These are phyloP conservation scores for Lasioglossum leucozonium DNA, from an alignment of 2,888 invertebrate genomes.

Conservation along the genomic window DNA sequence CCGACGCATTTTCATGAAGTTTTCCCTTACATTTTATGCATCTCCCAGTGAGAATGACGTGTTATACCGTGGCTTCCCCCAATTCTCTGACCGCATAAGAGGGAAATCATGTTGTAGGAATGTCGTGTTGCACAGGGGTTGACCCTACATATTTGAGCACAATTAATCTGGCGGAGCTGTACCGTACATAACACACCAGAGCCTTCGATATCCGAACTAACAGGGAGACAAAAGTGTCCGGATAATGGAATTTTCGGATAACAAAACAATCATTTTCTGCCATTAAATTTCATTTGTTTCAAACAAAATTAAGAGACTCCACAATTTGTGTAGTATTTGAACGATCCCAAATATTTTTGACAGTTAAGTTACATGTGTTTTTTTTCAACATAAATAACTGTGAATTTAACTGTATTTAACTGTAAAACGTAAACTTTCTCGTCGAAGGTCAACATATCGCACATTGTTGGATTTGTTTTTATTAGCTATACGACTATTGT, in stretches of 20 bases:
- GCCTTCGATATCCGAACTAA: background rate
- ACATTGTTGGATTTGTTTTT: too few relatives aligned
- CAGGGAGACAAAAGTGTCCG: background rate
- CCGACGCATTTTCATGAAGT: background rate
- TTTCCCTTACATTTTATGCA: background rate
- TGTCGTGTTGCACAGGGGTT: background rate
- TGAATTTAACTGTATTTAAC: too few relatives aligned
- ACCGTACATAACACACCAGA: background rate
- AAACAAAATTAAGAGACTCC: too few relatives aligned
- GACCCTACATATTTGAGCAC: background rate
- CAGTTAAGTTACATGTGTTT: too few relatives aligned
- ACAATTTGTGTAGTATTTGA: too few relatives aligned
- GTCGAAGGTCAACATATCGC: too few relatives aligned
- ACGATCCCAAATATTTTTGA: too few relatives aligned
- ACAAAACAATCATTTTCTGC: too few relatives aligned
- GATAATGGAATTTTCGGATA: background rate
- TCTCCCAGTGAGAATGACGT: background rate
- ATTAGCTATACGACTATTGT: too few relatives aligned
- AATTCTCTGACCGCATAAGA: background rate
- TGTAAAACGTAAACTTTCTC: too few relatives aligned
- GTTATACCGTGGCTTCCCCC: background rate
- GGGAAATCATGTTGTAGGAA: background rate
- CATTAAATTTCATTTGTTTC: too few relatives aligned
- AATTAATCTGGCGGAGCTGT: background rate
- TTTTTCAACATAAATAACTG: too few relatives aligned